phyloP scores from a whole-genome alignment of 35 echinoderm and acorn worm genomes.

The Ophiothrix spiculata region DNA sequence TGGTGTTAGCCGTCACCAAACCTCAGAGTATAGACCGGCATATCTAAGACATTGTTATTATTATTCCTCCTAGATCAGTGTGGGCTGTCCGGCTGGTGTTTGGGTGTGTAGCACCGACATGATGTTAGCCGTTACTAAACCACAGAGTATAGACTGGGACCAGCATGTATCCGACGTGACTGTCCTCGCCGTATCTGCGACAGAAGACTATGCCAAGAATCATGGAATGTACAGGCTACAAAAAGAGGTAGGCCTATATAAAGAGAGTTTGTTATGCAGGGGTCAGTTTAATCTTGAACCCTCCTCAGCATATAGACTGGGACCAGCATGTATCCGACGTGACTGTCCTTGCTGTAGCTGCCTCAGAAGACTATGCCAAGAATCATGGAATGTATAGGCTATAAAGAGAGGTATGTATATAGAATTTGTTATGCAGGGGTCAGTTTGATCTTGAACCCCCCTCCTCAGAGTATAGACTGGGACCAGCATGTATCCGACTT shows the following conservation, averaged over 20 bases:
- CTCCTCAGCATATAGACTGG: no score
- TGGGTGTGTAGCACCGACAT: constrained; percentile 98
- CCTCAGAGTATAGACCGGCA: no score
- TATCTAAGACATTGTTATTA: no score
- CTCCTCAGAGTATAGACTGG: no score
- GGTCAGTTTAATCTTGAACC: no score
- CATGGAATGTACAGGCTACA: constrained; percentile 89
- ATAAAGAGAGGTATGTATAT: constrained; percentile 64
- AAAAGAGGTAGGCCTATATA: constrained; percentile 73
- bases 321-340: constrained; percentile 33
- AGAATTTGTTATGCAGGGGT: no score
- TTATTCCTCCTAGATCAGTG: constrained; percentile 57
- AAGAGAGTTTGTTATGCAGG: no score
- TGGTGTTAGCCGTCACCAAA: no score
- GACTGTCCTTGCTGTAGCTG: constrained; percentile 74
- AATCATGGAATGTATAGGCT: constrained; percentile 94
- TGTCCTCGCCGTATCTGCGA: constrained; percentile 76
- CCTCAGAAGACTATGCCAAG: constrained; percentile 72
- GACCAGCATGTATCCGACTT: constrained; percentile 31
- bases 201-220: constrained; percentile 79
- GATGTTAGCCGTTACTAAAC: constrained; percentile 55
- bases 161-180: constrained; percentile 30
- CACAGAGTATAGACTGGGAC: constrained; percentile 56
- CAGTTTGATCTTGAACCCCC: no score
- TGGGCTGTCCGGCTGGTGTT: constrained; percentile 78